Evolutionary conservation across 2,797 vertebrate genomes (phyloP).

Genomic region (Sebastolobus alascanus): DNA sequence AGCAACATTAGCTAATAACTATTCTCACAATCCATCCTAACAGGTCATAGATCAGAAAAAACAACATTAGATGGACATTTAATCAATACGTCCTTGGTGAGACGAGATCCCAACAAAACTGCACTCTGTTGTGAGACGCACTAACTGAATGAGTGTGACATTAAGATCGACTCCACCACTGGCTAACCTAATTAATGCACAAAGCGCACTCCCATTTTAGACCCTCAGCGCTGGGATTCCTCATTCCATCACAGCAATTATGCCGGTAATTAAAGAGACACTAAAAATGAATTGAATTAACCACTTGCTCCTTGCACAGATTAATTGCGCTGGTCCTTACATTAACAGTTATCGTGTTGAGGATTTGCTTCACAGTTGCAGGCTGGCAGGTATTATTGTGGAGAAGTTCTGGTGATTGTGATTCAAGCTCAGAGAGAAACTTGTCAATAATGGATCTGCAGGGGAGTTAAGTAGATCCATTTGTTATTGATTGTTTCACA

Average conservation of each 20-base stretch:
- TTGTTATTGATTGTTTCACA: conserved; percentile 44
- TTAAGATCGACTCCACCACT: conserved; percentile 63
- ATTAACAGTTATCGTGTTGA: conserved; percentile 64
- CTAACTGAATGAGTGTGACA: conserved; percentile 71
- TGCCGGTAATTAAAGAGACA: conserved; percentile 79
- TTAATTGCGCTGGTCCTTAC: conserved; percentile 67
- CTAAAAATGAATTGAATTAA: conserved; percentile 78
- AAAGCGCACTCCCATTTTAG: conserved; percentile 48
- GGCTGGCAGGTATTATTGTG: conserved; percentile 26
- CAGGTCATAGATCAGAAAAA: conserved; percentile 69
- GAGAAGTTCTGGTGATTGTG: conserved; percentile 16
- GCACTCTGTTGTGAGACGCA: conserved; percentile 51
- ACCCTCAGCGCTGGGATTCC: conserved; percentile 60
- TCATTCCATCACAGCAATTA: conserved; percentile 73
- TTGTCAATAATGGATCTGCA: conserved; percentile 52
- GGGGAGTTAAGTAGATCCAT: conserved; percentile 45
- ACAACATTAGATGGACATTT: conserved; percentile 51
- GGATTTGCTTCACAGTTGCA: conserved; percentile 51
- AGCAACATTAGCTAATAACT: conserved; percentile 59
- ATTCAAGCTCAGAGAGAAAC: conserved; percentile 24
- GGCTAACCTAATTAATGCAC: conserved; percentile 71
- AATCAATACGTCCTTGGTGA: conserved; percentile 66
- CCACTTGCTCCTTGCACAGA: conserved; percentile 68
- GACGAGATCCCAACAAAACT: conserved; percentile 54
- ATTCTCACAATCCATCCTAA: conserved; percentile 30